phyloP scores from a whole-genome alignment of 2,888 invertebrate genomes.

The Cheilosia scutellata region DNA sequence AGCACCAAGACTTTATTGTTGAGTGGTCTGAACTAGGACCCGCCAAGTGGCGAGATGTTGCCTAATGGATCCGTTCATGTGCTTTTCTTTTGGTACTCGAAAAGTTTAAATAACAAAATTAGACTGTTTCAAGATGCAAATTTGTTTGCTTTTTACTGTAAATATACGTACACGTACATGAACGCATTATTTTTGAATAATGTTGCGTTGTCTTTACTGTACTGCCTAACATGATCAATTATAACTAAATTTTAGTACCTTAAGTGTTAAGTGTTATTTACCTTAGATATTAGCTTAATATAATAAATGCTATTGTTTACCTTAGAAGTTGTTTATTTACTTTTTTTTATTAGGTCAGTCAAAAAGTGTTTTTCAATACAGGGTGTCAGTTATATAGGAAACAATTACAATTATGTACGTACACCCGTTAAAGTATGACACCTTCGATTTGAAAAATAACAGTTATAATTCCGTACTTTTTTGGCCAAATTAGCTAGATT shows the following conservation, averaged over 20 bases:
- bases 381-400: too few relatives aligned
- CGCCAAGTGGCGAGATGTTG: conserved; percentile 84
- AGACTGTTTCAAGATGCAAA: background rate
- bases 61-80: conserved; percentile 13
- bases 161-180: background rate
- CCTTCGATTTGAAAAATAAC: too few relatives aligned
- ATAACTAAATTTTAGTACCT: conserved; percentile 7
- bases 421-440: too few relatives aligned
- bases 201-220: conserved; percentile 53
- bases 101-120: conserved; percentile 15
- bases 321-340: background rate
- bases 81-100: conserved; percentile 34
- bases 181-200: conserved; percentile 13
- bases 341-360: background rate
- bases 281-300: conserved; percentile 32
- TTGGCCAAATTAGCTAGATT: too few relatives aligned
- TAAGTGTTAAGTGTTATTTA: conserved; percentile 43
- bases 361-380: background rate
- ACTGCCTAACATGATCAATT: conserved; percentile 67
- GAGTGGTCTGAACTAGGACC: conserved; percentile 89
- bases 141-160: background rate
- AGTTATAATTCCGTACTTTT: too few relatives aligned
- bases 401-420: too few relatives aligned
- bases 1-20: conserved; percentile 87
- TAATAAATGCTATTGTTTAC: conserved; percentile 37